A percentile compares a stretch with the other conserved stretches of the same genome.
phyloP scores from a whole-genome alignment of 1,140 invertebrate genomes.

The Xylocopa sonorina region DNA sequence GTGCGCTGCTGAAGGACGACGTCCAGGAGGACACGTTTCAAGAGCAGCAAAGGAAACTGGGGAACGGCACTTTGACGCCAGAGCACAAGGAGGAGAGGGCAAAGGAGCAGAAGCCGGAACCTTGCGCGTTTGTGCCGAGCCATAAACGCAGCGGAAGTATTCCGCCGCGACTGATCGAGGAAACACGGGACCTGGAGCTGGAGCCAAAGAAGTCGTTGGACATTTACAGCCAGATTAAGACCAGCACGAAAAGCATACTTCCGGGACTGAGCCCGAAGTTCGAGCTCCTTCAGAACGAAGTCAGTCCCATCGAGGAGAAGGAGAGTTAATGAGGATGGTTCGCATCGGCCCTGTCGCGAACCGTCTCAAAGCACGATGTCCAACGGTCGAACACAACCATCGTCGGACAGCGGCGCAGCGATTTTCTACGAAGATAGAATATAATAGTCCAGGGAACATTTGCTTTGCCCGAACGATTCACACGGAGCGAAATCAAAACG shows the following conservation, averaged over 20 bases:
- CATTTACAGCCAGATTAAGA: constrained; percentile 80
- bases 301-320: constrained; percentile 80
- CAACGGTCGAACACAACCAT: constrained; percentile 5
- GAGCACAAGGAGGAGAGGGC: constrained; percentile 66
- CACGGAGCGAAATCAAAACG: constrained; percentile 38
- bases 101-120: constrained; percentile 65
- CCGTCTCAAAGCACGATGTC: constrained; percentile 6
- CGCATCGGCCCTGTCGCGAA: background rate
- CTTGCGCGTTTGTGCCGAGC: constrained; percentile 73
- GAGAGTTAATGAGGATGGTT: constrained; percentile 76
- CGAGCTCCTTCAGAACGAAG: constrained; percentile 79
- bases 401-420: background rate
- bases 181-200: constrained; percentile 72
- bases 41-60: constrained; percentile 79
- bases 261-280: constrained; percentile 78
- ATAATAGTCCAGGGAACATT: background rate
- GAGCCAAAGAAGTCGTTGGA: constrained; percentile 78
- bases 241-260: constrained; percentile 76
- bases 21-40: constrained; percentile 79
- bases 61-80: constrained; percentile 76
- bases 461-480: background rate
- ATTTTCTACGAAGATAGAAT: constrained; percentile 25
- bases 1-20: constrained; percentile 85
- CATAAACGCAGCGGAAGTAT: constrained; percentile 78
- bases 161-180: constrained; percentile 77